Percentiles rank a stretch among this genome's conserved stretches.
Evolutionary conservation across 2,113 vertebrate species (phyloP).

Genomic region (Pelodiscus sinensis): DNA sequence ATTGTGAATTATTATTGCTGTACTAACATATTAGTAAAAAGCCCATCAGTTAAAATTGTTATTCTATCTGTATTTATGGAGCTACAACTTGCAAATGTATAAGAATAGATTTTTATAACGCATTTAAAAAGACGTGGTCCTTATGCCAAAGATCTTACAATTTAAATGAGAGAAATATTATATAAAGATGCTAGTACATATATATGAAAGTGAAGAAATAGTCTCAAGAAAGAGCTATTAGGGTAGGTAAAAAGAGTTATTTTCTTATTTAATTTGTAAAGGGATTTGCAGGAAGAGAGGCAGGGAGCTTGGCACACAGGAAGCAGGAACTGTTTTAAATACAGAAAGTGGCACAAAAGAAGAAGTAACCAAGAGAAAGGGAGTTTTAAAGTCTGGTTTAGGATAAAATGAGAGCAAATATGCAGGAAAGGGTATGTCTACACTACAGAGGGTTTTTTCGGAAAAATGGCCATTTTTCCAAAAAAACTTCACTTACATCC

Average conservation of each 20-base stretch:
- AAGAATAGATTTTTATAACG: not conserved
- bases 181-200: rapidly evolving
- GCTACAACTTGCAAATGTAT: not conserved
- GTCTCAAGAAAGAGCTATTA: not conserved
- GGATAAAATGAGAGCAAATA: rapidly evolving
- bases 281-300: not conserved
- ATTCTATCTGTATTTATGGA: not conserved
- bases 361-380: not conserved
- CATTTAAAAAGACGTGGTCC: not conserved
- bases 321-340: not conserved
- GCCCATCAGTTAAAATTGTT: rapidly evolving
- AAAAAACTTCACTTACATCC: too few species aligned
- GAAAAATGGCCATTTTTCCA: too few species aligned
- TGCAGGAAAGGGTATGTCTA: not conserved
- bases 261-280: not conserved
- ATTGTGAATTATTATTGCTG: rapidly evolving
- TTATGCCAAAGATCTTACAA: not conserved
- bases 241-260: not conserved
- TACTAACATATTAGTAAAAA: rapidly evolving
- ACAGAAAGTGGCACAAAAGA: not conserved
- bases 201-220: rapidly evolving
- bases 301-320: not conserved
- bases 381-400: not conserved
- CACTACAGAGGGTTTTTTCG: too few species aligned
- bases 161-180: not conserved